Evolutionary conservation across 1,140 invertebrate species (phyloP).

Genomic region (Medauroidea extradentata): DNA sequence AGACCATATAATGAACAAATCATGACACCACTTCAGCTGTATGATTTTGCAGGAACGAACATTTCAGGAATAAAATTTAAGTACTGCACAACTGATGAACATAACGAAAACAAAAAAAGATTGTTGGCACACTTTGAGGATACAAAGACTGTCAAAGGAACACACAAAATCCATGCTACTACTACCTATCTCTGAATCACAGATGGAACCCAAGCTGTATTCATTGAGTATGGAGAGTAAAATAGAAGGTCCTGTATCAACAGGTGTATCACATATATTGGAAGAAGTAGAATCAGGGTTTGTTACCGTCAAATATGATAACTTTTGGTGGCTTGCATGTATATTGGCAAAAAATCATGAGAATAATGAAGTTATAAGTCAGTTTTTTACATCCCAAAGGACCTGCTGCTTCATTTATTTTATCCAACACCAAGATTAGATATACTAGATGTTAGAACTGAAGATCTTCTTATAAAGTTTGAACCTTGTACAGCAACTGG

Average conservation of each 20-base stretch:
- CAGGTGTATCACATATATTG: not conserved
- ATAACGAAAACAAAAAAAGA: not conserved
- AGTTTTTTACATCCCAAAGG: constrained; percentile 13
- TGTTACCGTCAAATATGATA: not conserved
- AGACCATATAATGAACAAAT: constrained; percentile 19
- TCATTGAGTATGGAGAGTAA: not conserved
- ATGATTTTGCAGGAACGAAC: constrained; percentile 8
- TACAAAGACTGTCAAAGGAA: not conserved
- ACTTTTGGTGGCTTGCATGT: constrained; percentile 1
- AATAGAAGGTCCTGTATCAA: not conserved
- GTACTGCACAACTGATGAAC: not conserved
- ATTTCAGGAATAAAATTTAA: not conserved
- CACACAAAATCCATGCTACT: not conserved
- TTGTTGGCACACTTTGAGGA: too few species aligned
- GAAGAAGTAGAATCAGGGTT: not conserved
- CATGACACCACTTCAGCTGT: constrained; percentile 9
- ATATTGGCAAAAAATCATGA: constrained; percentile 2
- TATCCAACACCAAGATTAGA: constrained; percentile 8
- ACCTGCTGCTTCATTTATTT: constrained; percentile 13
- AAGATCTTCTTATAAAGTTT: constrained; percentile 4
- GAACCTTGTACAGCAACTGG: constrained; percentile 5
- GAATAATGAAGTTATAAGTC: constrained; percentile 12
- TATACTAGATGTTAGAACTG: constrained; percentile 2
- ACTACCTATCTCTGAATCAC: not conserved
- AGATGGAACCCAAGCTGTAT: not conserved